Conservation (phyloP, 2,797 vertebrate genomes). For the Ispidina lecontei region DNA sequence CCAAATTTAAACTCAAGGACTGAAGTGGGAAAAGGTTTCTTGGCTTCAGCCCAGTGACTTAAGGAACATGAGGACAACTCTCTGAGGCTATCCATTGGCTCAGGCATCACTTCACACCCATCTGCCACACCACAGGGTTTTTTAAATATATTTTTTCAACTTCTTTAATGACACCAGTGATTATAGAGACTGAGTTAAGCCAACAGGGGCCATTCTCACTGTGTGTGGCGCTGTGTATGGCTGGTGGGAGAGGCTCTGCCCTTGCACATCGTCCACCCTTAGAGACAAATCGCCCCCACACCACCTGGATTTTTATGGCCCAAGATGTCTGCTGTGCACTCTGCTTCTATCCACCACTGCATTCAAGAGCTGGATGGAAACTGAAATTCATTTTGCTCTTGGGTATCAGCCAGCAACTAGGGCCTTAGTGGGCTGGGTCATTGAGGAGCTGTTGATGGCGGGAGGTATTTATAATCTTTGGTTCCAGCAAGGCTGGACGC, state of each 20-base stretch:
- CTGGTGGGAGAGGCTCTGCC: neutral
- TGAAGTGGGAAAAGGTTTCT: neutral
- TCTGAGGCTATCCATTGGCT: accelerated
- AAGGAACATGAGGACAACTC: neutral
- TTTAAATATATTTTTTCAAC: neutral
- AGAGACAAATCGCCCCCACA: neutral
- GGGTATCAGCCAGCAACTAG: neutral
- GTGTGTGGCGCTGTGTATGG: accelerated
- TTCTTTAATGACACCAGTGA: neutral
- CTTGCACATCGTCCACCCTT: accelerated
- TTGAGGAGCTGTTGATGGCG: neutral
- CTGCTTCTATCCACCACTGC: neutral
- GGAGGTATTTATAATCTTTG: constrained; percentile 63
- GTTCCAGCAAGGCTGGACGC: constrained; percentile 53
- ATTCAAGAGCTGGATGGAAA: neutral
- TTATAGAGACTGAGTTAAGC: neutral
- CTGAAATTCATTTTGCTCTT: neutral
- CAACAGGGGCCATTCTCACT: accelerated
- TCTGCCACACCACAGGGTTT: neutral
- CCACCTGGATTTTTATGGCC: neutral
- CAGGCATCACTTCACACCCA: neutral
- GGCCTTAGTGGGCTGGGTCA: neutral
- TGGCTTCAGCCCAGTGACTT: accelerated
- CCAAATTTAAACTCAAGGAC: neutral
- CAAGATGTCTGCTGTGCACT: accelerated